phyloP scores from a whole-genome alignment of 2,113 vertebrate species.

The Albula glossodonta region DNA sequence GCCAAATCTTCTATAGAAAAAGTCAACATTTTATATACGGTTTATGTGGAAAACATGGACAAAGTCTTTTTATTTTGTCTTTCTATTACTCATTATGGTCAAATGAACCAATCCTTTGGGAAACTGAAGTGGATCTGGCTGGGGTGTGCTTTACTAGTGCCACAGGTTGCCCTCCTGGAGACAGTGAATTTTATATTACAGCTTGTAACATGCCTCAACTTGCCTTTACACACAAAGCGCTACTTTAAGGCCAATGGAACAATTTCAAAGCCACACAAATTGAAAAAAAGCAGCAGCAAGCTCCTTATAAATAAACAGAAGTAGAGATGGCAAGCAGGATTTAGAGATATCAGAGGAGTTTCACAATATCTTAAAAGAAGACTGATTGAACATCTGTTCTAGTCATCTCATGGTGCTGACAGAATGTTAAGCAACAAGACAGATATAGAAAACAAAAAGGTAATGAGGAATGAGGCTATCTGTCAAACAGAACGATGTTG shows the following conservation, averaged over 20 bases:
- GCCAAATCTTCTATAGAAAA: no score
- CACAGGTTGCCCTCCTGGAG: not conserved
- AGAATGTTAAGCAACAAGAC: not conserved
- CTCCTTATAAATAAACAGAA: not conserved
- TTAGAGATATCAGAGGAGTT: not conserved
- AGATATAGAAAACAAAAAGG: not conserved
- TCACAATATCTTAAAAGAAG: not conserved
- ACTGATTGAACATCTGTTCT: not conserved
- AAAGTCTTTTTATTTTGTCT: not conserved
- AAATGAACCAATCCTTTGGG: not conserved
- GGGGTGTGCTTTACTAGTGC: not conserved
- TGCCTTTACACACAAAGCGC: not conserved
- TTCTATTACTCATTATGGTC: not conserved
- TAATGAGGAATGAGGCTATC: not conserved
- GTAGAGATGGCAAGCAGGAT: not conserved
- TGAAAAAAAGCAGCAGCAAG: not conserved
- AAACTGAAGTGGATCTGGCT: not conserved
- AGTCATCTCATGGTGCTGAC: not conserved
- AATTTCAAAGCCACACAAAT: not conserved
- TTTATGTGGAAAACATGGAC: no score
- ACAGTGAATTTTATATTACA: not conserved
- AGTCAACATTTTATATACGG: no score
- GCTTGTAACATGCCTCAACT: not conserved
- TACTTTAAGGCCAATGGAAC: not conserved
- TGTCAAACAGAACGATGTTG: not conserved